phyloP scores from a whole-genome alignment of 2,113 vertebrate genomes.

The Balaeniceps rex region DNA sequence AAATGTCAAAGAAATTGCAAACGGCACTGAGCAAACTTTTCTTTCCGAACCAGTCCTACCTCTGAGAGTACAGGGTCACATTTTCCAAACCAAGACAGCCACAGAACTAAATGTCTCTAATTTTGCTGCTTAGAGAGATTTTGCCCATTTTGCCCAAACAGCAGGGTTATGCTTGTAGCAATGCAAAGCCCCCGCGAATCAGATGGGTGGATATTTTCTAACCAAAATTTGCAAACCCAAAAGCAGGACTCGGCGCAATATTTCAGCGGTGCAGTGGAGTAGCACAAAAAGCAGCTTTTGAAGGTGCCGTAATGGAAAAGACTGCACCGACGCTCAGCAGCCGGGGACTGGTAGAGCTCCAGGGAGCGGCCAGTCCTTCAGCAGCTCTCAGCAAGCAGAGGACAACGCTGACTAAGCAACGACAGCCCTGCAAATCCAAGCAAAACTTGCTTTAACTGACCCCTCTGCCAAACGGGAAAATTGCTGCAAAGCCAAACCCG shows the following conservation, averaged over 20 bases:
- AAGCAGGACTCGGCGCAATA: rapidly evolving
- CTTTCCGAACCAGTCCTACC: background rate
- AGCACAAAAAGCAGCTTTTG: background rate
- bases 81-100: constrained; percentile 2
- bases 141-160: background rate
- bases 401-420: background rate
- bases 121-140: background rate
- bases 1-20: background rate
- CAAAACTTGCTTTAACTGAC: background rate
- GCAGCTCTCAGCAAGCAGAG: background rate
- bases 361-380: rapidly evolving
- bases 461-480: background rate
- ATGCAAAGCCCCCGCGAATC: background rate
- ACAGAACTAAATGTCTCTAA: background rate
- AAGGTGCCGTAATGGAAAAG: background rate
- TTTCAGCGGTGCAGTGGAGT: background rate
- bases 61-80: background rate
- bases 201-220: background rate
- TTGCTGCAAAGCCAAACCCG: background rate
- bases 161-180: background rate
- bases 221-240: background rate
- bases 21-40: background rate
- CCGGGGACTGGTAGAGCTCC: background rate
- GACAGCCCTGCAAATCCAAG: background rate
- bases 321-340: background rate